Base-by-base conservation (phyloP, 2,113 vertebrate genomes). In the Pitta sordida region DNA sequence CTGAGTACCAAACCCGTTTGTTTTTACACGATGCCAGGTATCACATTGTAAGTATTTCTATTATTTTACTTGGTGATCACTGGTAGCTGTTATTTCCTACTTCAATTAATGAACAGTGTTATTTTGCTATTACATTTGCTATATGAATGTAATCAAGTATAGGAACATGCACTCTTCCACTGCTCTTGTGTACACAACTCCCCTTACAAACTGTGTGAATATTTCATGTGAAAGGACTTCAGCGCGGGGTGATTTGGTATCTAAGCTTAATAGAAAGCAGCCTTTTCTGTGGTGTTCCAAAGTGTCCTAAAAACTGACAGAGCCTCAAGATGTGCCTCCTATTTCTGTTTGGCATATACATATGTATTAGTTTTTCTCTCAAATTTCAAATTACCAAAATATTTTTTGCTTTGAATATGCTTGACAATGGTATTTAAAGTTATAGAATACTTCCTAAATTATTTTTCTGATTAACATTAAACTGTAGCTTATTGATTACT, bases 321-420 rank as follows among this genome's bases (percentile, higher is more conserved):
- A 70, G n/a, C 27, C 48, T 60, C 3, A 6, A 13, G 24, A n/a
- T 3, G 1, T 43, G 19, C 8, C 44, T 7, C 15, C 1, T 48
- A 20, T 15, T 73, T 83, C 62, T 70, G 5, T 80, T 59, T 65
- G 22, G 20, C 34, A 23, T 39, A 48, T 13, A 20, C 1, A 0
- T 30, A n/a, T 2, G 22, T 2, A 18, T 74, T n/a, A n/a, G n/a
- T 85, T 91, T 94, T 73, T 5, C 39, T 58, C 26, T 27, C 4
- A 46, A 39, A 34, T 85, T 62, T 24, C 68, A 52, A 76, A 59
- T 65, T 51, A 52, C 1, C 41, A 48, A 22, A 85, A 44, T 58
- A 36, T 51, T 59, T 87, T 80, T 73, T 43, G 23, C 19, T 76
- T 78, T 65, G 11, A 24, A 2, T 63, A 39, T 22, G 9, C 34